These are phyloP conservation scores for Arbacia lixula DNA, from an alignment of 53 echinoderm and acorn worm genomes.

Conservation along the genomic window DNA sequence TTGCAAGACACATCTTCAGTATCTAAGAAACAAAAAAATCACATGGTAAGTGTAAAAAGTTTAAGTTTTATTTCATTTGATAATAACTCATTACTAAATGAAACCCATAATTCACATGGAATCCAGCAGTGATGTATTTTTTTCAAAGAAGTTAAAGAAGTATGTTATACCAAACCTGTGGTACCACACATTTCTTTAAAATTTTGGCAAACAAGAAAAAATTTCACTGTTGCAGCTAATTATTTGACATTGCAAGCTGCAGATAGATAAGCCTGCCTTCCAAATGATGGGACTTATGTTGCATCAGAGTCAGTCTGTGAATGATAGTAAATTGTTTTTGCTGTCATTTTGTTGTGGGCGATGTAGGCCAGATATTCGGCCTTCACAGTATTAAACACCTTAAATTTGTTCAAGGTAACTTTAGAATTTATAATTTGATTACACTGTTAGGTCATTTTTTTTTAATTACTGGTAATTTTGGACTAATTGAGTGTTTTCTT, in stretches of 20 bases:
- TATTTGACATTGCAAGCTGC: no score
- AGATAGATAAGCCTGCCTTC: conserved; percentile 31
- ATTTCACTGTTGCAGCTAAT: conserved; percentile 4
- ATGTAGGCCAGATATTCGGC: conserved; percentile 38
- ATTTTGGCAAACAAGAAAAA: conserved; percentile 22
- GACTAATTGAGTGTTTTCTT: conserved; percentile 22
- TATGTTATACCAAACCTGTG: no score
- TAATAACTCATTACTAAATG: conserved; percentile 39
- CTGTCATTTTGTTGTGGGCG: conserved; percentile 40
- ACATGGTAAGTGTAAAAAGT: conserved; percentile 31
- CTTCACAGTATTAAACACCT: conserved; percentile 36
- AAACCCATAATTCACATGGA: conserved; percentile 30
- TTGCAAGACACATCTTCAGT: conserved; percentile 19
- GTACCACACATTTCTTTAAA: conserved; percentile 36
- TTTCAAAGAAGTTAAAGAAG: conserved; percentile 37
- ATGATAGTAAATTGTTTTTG: conserved; percentile 34
- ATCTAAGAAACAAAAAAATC: conserved; percentile 32
- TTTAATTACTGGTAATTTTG: conserved; percentile 34
- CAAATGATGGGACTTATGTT: conserved; percentile 17
- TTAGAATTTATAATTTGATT: conserved; percentile 32
- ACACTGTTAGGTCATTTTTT: conserved; percentile 20
- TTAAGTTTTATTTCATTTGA: conserved; percentile 34
- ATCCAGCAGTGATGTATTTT: conserved; percentile 28
- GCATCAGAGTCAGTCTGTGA: conserved; percentile 13
- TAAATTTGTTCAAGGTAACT: conserved; percentile 28